Conservation (phyloP, 1,140 invertebrate genomes). For the Acromyrmex echinatior region DNA sequence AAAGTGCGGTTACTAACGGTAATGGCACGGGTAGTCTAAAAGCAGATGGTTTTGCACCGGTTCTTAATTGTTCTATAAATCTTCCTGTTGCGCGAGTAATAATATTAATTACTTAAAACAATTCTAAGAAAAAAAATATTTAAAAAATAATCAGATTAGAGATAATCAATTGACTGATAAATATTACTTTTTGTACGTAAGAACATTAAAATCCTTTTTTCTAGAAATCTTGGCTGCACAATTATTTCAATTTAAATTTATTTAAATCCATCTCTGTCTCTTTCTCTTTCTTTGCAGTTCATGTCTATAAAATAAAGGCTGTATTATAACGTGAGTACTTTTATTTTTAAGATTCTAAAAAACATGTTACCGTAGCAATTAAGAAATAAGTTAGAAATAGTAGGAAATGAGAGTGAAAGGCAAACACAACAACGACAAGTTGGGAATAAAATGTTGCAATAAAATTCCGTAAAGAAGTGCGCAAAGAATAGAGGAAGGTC, state of each 20-base stretch:
- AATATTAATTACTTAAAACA: not conserved
- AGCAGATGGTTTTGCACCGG: not conserved
- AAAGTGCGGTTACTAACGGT: slow-evolving; percentile 36
- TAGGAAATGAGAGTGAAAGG: too few species aligned
- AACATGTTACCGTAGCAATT: too few species aligned
- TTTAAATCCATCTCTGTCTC: not conserved
- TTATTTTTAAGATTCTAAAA: too few species aligned
- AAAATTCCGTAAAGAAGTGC: too few species aligned
- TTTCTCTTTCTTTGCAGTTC: not conserved
- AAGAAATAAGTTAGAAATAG: too few species aligned
- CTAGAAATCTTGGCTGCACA: too few species aligned
- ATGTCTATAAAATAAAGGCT: too few species aligned
- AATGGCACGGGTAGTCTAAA: not conserved
- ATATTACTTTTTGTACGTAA: not conserved
- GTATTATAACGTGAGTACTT: too few species aligned
- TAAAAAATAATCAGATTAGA: not conserved
- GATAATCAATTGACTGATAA: not conserved
- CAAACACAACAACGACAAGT: too few species aligned
- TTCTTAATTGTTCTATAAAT: slow-evolving; percentile 15
- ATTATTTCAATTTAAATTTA: not conserved
- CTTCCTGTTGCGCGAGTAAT: not conserved
- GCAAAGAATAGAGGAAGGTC: too few species aligned
- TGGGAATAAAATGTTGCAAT: too few species aligned
- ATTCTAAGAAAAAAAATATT: not conserved
- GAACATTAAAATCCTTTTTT: not conserved